phyloP scores from a whole-genome alignment of 2,888 invertebrate species.

The Automeris io region DNA sequence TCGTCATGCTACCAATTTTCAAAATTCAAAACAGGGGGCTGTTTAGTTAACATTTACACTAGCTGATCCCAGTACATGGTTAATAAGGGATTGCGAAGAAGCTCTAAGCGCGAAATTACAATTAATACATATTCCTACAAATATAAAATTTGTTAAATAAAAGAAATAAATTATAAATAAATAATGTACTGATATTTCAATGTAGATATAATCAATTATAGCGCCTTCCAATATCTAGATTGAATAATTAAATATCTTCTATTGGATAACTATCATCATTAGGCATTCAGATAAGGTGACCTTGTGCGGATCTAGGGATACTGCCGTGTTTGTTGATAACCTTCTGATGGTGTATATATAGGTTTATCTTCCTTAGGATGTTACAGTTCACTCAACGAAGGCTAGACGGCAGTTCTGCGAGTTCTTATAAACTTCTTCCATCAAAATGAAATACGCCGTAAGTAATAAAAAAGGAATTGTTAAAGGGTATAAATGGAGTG shows the following conservation, averaged over 20 bases:
- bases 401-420: conserved; percentile 67
- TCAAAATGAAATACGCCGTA: conserved; percentile 70
- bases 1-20: too few relatives aligned
- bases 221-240: conserved; percentile 35
- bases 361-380: conserved; percentile 40
- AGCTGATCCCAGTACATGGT: too few relatives aligned
- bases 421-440: conserved; percentile 36
- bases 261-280: conserved; percentile 50
- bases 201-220: conserved; percentile 33
- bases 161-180: conserved; percentile 3
- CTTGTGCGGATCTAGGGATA: conserved; percentile 48
- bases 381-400: conserved; percentile 68
- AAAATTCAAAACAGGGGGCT: too few relatives aligned
- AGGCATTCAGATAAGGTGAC: conserved; percentile 53
- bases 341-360: conserved; percentile 62
- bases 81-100: too few relatives aligned
- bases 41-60: too few relatives aligned
- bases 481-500: too few relatives aligned
- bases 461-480: too few relatives aligned
- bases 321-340: conserved; percentile 35
- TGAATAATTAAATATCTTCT: conserved; percentile 35
- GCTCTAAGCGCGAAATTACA: too few relatives aligned
- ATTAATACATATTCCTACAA: too few relatives aligned
- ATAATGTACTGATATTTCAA: conserved; percentile 9
- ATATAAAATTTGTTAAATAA: too few relatives aligned